Percentiles rank a stretch among this genome's conserved stretches.
Evolutionary conservation across 2,797 vertebrate genomes (phyloP).

Genomic region (Etheostoma perlongum): DNA sequence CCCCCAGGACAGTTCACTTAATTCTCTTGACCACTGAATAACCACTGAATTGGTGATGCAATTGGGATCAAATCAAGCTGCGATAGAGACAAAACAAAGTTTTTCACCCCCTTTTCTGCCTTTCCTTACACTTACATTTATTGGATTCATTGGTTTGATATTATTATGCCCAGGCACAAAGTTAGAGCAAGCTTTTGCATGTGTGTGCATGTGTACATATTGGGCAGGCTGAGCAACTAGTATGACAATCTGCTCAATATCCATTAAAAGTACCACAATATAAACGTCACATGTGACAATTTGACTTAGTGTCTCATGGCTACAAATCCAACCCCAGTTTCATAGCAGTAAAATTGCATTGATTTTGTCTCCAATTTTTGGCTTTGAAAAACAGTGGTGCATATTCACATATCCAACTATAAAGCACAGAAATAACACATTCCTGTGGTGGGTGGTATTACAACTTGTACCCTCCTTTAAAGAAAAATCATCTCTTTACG

Average conservation of each 20-base stretch:
- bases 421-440: constrained; percentile 45
- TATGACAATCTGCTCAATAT: no score
- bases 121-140: constrained; percentile 2
- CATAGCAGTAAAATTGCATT: constrained; percentile 21
- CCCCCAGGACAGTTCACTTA: background rate
- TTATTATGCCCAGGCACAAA: background rate
- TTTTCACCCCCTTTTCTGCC: background rate
- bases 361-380: constrained; percentile 39
- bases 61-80: background rate
- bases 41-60: background rate
- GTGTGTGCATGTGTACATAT: background rate
- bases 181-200: background rate
- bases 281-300: background rate
- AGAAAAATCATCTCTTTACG: constrained; percentile 40
- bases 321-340: constrained; percentile 13
- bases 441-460: constrained; percentile 55
- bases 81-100: background rate
- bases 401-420: constrained; percentile 48
- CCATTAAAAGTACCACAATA: no score
- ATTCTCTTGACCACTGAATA: background rate
- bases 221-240: background rate
- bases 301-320: constrained; percentile 12
- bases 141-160: background rate
- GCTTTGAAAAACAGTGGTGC: constrained; percentile 33
- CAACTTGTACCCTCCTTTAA: constrained; percentile 24